These are phyloP conservation scores for Chelonus formosanus DNA, from an alignment of 2,888 invertebrate species.

Conservation along the genomic window DNA sequence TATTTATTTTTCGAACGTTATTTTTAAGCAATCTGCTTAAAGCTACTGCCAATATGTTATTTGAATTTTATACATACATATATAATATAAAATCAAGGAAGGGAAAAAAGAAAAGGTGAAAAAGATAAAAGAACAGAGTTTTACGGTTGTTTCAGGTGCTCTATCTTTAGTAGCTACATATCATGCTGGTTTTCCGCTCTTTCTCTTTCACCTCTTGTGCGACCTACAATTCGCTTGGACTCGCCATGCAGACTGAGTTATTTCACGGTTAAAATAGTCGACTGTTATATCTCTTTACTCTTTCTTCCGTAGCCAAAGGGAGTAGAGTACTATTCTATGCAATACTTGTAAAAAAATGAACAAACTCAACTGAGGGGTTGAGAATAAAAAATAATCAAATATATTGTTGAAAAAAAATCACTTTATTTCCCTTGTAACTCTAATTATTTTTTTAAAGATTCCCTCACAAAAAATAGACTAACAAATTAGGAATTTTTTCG, in stretches of 20 bases:
- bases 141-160: slow-evolving; percentile 57
- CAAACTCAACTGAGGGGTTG: neutral
- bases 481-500: too few species aligned
- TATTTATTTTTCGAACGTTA: neutral
- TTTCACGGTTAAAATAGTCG: slow-evolving; percentile 63
- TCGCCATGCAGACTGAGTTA: slow-evolving; percentile 55
- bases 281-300: slow-evolving; percentile 45
- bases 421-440: too few species aligned
- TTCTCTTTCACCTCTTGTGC: slow-evolving; percentile 25
- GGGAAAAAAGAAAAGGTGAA: slow-evolving; percentile 20
- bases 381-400: too few species aligned
- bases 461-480: too few species aligned
- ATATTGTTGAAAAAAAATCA: too few species aligned
- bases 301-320: slow-evolving; percentile 31
- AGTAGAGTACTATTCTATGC: slow-evolving; percentile 29
- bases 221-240: slow-evolving; percentile 40
- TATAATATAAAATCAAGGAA: slow-evolving; percentile 7
- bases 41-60: too few species aligned
- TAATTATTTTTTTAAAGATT: too few species aligned
- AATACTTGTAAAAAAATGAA: neutral
- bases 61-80: neutral
- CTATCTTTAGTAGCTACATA: slow-evolving; percentile 59
- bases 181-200: slow-evolving; percentile 51
- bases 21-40: neutral
- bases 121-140: slow-evolving; percentile 44